Evolutionary conservation across 2,888 invertebrate species (phyloP).

Genomic region (Marronus borbonicus): DNA sequence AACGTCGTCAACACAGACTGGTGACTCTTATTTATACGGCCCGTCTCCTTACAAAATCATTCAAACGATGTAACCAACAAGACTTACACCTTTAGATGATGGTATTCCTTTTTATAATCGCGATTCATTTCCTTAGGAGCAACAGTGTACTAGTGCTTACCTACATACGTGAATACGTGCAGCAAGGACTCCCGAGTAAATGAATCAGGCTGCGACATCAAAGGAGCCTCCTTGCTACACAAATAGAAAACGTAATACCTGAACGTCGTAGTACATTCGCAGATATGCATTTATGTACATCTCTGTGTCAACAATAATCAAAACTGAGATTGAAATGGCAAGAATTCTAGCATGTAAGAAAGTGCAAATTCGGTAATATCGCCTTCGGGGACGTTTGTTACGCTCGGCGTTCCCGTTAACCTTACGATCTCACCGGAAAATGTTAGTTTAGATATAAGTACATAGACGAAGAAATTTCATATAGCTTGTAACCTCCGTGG

Average conservation of each 20-base stretch:
- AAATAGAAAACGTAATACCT: constrained; percentile 65
- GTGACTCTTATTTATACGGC: no score
- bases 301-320: constrained; percentile 69
- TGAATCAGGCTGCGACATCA: constrained; percentile 41
- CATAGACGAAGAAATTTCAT: neutral
- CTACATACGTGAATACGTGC: neutral
- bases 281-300: neutral
- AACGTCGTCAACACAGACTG: no score
- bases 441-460: constrained; percentile 20
- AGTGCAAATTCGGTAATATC: constrained; percentile 40
- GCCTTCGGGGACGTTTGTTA: neutral
- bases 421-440: constrained; percentile 9
- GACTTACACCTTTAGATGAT: no score
- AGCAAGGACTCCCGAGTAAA: neutral
- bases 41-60: no score
- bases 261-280: constrained; percentile 58
- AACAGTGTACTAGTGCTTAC: no score
- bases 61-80: no score
- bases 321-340: constrained; percentile 66
- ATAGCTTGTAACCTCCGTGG: no score
- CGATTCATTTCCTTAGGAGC: no score
- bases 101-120: no score
- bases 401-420: neutral
- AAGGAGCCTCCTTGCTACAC: constrained; percentile 59
- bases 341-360: constrained; percentile 59